A percentile compares a stretch with the other conserved stretches of the same genome.
These are phyloP conservation scores for Drosophila gaucha DNA, from an alignment of 2,888 invertebrate genomes.

Conservation along the genomic window DNA sequence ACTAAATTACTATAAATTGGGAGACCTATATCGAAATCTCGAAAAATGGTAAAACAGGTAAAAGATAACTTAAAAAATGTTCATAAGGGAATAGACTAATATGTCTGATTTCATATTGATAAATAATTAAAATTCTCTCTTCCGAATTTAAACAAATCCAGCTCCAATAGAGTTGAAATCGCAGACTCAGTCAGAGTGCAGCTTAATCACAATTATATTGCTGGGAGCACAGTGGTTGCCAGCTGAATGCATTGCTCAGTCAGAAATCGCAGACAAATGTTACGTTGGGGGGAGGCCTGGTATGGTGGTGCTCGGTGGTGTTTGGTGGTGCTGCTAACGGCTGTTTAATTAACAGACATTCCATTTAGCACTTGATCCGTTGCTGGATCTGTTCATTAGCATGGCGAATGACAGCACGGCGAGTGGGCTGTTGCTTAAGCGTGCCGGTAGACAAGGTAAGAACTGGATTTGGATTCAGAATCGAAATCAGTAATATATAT, in stretches of 20 bases:
- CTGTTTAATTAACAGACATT: slow-evolving; percentile 60
- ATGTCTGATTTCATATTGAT: not conserved
- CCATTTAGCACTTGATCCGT: slow-evolving; percentile 43
- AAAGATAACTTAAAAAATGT: no score
- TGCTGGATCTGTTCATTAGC: slow-evolving; percentile 46
- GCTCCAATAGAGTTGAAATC: not conserved
- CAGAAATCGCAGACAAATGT: slow-evolving; percentile 20
- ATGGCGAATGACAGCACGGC: slow-evolving; percentile 36
- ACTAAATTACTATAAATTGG: no score
- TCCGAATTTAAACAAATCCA: not conserved
- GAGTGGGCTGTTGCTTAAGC: slow-evolving; percentile 23
- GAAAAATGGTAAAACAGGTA: no score
- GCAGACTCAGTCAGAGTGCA: not conserved
- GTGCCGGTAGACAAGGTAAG: slow-evolving; percentile 16
- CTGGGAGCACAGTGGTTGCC: slow-evolving; percentile 6
- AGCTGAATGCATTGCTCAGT: slow-evolving; percentile 13
- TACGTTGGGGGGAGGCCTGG: no score
- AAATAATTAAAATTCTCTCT: no score
- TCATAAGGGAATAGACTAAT: no score
- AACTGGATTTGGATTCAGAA: slow-evolving; percentile 38
- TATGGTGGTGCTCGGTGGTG: not conserved
- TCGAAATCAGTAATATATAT: slow-evolving; percentile 41
- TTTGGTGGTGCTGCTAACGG: slow-evolving; percentile 35
- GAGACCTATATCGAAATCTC: no score
- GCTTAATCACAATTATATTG: slow-evolving; percentile 5